These are phyloP conservation scores for Lepas anatifera DNA, from an alignment of 2,888 invertebrate species.

Conservation along the genomic window DNA sequence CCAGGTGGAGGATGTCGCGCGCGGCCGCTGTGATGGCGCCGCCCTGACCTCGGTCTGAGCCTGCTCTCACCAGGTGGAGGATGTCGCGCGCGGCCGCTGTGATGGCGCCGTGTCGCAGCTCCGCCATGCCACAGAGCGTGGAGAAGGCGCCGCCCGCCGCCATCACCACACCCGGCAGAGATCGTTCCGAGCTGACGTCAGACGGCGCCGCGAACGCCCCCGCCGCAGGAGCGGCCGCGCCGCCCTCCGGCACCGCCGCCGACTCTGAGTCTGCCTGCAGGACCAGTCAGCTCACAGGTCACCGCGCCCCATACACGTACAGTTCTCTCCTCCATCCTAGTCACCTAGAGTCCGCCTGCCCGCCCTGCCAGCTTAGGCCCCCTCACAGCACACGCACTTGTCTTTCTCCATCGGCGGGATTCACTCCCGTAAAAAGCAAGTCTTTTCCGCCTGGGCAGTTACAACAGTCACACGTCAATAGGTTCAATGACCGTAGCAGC, in stretches of 20 bases:
- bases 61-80: constrained; percentile 36
- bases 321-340: too few species aligned
- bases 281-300: constrained; percentile 15
- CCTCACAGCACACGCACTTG: too few species aligned
- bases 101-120: constrained; percentile 34
- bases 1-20: constrained; percentile 35
- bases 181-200: constrained; percentile 28
- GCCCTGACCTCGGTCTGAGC: too few species aligned
- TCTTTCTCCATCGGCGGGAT: too few species aligned
- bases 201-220: not conserved
- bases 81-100: constrained; percentile 34
- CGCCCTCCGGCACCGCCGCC: constrained; percentile 9
- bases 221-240: not conserved
- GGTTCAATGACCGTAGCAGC: too few species aligned
- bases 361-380: too few species aligned
- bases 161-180: constrained; percentile 40
- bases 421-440: too few species aligned
- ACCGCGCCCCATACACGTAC: too few species aligned
- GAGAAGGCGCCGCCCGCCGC: constrained; percentile 38
- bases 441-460: too few species aligned
- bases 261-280: constrained; percentile 5
- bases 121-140: constrained; percentile 37
- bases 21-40: constrained; percentile 32
- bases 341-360: too few species aligned
- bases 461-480: too few species aligned